Evolutionary conservation across 2,888 invertebrate genomes (phyloP).

Genomic region (Eueremaeus valkanovi): DNA sequence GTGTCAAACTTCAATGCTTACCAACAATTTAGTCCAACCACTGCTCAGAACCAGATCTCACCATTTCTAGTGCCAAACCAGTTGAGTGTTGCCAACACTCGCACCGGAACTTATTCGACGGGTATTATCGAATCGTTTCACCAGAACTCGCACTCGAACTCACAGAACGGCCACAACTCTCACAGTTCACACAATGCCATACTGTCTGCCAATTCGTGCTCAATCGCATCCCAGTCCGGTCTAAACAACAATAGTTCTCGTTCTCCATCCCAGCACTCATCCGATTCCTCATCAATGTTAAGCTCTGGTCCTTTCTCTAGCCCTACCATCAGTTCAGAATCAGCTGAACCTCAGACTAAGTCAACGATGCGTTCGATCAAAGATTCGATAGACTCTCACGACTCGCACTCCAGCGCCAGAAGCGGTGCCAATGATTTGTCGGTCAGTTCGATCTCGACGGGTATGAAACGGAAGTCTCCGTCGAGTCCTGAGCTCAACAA

Average conservation of each 20-base stretch:
- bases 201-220: conserved; percentile 25
- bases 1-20: conserved; percentile 26
- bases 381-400: not conserved
- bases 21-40: conserved; percentile 31
- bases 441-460: not conserved
- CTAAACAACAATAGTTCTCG: conserved; percentile 15
- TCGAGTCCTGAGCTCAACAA: conserved; percentile 24
- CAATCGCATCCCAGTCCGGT: conserved; percentile 31
- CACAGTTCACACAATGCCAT: conserved; percentile 31
- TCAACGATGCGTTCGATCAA: conserved; percentile 23
- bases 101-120: conserved; percentile 25
- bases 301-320: conserved; percentile 35
- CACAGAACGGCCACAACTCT: conserved; percentile 20
- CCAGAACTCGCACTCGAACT: conserved; percentile 3
- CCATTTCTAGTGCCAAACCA: conserved; percentile 42
- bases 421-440: not conserved
- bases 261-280: conserved; percentile 29
- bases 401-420: conserved; percentile 6
- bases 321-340: conserved; percentile 30
- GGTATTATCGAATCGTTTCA: conserved; percentile 30
- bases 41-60: conserved; percentile 37
- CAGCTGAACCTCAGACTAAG: conserved; percentile 33
- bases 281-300: conserved; percentile 27
- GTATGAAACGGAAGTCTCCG: conserved; percentile 18
- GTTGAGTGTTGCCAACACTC: conserved; percentile 31